These are phyloP conservation scores for Erpornis zantholeuca DNA, from an alignment of 2,113 vertebrate species.

Conservation along the genomic window DNA sequence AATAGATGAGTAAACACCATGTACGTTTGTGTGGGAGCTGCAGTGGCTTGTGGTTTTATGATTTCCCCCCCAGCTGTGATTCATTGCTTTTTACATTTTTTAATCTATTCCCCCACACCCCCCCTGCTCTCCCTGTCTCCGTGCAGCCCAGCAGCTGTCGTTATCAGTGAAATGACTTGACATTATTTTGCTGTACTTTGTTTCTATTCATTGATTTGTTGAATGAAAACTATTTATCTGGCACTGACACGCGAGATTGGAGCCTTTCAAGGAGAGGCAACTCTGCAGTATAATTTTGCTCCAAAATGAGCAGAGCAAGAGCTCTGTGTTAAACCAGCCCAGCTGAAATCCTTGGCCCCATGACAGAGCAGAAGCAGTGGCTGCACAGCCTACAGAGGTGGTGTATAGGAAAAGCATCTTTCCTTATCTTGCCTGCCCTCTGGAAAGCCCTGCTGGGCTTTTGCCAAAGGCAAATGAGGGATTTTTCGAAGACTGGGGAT, in stretches of 20 bases:
- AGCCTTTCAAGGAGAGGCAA: constrained; percentile 15
- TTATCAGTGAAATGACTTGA: constrained; percentile 45
- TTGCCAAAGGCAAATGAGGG: not conserved
- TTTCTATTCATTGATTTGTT: constrained; percentile 65
- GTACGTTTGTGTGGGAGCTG: not conserved
- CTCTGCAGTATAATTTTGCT: not conserved
- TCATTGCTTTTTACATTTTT: constrained; percentile 54
- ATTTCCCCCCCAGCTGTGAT: constrained; percentile 39
- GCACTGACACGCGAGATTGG: not conserved
- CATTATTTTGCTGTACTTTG: constrained; percentile 40
- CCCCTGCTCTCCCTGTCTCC: constrained; percentile 3
- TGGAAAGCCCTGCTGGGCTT: not conserved
- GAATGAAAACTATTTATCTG: constrained; percentile 63
- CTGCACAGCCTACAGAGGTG: not conserved
- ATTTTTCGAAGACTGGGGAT: not conserved
- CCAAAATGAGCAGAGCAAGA: not conserved
- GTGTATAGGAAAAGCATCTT: not conserved
- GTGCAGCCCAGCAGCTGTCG: constrained; percentile 52
- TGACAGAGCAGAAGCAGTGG: accelerated
- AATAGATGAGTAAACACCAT: constrained; percentile 34
- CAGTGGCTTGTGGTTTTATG: not conserved
- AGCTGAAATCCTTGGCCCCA: not conserved
- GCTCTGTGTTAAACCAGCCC: not conserved
- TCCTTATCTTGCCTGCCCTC: not conserved
- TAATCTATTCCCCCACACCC: constrained; percentile 7